Conservation (phyloP, 1,140 invertebrate genomes). For the Aporrectodea caliginosa region DNA sequence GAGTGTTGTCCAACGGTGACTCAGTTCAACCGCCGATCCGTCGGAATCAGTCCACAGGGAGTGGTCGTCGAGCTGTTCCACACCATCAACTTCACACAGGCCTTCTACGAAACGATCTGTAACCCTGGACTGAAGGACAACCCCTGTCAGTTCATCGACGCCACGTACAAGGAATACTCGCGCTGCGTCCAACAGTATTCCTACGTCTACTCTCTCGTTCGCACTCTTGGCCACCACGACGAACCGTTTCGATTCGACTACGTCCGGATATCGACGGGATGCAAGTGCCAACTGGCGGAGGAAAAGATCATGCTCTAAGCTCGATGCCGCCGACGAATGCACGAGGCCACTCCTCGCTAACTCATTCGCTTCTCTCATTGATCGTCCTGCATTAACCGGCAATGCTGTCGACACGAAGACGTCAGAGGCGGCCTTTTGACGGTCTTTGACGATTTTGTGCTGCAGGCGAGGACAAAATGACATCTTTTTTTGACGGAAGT, state of each 20-base stretch:
- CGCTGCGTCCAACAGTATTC: slow-evolving; percentile 25
- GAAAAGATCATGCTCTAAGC: no score
- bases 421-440: no score
- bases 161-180: background rate
- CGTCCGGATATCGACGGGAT: slow-evolving; percentile 19
- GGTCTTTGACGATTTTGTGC: no score
- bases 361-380: no score
- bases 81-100: slow-evolving; percentile 25
- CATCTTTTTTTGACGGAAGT: no score
- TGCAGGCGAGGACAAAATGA: no score
- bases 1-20: slow-evolving; percentile 26
- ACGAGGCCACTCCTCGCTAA: no score
- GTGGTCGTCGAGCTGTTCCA: slow-evolving; percentile 27
- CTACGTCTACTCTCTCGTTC: slow-evolving; percentile 23
- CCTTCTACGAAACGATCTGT: slow-evolving; percentile 27
- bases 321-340: no score
- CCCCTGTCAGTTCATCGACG: slow-evolving; percentile 21
- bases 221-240: slow-evolving; percentile 13
- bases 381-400: no score
- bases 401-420: no score
- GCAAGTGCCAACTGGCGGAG: no score
- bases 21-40: background rate
- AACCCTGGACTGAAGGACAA: slow-evolving; percentile 19
- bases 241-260: slow-evolving; percentile 26
- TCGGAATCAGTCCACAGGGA: slow-evolving; percentile 25